Base-by-base conservation (phyloP, 2,888 invertebrate genomes). In the Malachius bipustulatus region DNA sequence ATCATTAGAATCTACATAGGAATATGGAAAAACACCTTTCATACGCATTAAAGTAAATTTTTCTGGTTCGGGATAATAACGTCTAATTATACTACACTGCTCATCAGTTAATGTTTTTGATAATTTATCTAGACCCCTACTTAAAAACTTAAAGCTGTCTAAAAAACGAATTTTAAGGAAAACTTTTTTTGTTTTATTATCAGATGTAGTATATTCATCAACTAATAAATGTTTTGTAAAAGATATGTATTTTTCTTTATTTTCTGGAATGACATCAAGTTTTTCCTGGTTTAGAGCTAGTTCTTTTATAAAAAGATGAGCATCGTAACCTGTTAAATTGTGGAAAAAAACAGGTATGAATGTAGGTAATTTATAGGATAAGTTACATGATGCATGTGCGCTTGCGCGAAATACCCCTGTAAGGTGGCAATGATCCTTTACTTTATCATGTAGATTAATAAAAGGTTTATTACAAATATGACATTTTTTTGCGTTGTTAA, bases 11-110 rank as follows among this genome's bases (percentile, higher is more conserved):
- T 49, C 44, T 3, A 57, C 30, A 36, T 52, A 55, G 2, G 56
- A 53, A 39, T 51, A 39, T 45, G 53, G 52, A 38, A 57, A 56
- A 9, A 55, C 42, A 1, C 51, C 51, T 37, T 54, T 55, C 14
- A 43, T 14, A 8, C 29, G 38, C 4, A 49, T n/a, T 4, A 48
- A 35, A 15, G 41, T 12, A 14, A 47, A 38, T 14, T 47, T 30
- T 1, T 33, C 32, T 1, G 13, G 19, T 16, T 26, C n/a, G 4
- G 11, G 6, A 35, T 10, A 39, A 15, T 11, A 31, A 4, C 14
- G 16, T 34, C 32, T 42, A 14, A 24, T 34, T 28, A 19, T 34
- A 10, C 28, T 13, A 11, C 38, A 31, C 26, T 38, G 16, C 12
- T 45, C 31, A 4, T 32, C 15, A 14, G 39, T 29, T 19, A 50